Evolutionary conservation across 2,888 invertebrate species (phyloP), one percentile per base, ranked within the genome.

Genomic region (Agonopterix alstromeriana): DNA sequence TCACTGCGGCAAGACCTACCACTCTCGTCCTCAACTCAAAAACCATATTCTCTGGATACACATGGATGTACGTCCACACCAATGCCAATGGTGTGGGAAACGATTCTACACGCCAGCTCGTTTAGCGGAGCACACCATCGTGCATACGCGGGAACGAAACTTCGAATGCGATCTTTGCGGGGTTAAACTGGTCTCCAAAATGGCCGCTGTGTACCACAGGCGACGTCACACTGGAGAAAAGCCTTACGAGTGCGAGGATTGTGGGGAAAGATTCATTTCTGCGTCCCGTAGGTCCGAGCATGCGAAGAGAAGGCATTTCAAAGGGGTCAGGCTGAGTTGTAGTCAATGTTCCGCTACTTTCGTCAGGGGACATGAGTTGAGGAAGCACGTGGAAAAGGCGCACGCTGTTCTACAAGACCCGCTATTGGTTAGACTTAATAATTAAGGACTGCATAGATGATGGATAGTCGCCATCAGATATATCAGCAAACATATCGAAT

Each of bases 151-250:
- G 10, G 88, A 72, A 43, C 72, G 90, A 53, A 90, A 89, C 45
- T 90, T 86, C 55, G 82, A 77, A 53, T 91, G 91, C 51, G 85
- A 89, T 48, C 77, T 90, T 46, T 91, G 91, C 61, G 80, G 85
- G 10, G 84, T 80, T 14, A 82, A 77, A 61, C 61, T 88, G 0
- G 86, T 86, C 1, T 77, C 85, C 10, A 82, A 80, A 55, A 86
- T 84, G 83, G 88, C 89, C 2, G 79, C 77, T 1, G 77, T 84
- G 1, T 87, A 89, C 55, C 89, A 89, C 48, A 76, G 81, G 55
- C 67, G 89, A 8, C 54, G 87, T 10, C 89, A 89, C 45, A 89
- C 89, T 0, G 89, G 89, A 0, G 89, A 89, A 49, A 73, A 74
- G 47, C 89, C 89, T 0, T 87, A 87, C 52, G 72, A 74, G 8